Evolutionary conservation across 2,888 invertebrate genomes (phyloP).

Genomic region (Actias luna): DNA sequence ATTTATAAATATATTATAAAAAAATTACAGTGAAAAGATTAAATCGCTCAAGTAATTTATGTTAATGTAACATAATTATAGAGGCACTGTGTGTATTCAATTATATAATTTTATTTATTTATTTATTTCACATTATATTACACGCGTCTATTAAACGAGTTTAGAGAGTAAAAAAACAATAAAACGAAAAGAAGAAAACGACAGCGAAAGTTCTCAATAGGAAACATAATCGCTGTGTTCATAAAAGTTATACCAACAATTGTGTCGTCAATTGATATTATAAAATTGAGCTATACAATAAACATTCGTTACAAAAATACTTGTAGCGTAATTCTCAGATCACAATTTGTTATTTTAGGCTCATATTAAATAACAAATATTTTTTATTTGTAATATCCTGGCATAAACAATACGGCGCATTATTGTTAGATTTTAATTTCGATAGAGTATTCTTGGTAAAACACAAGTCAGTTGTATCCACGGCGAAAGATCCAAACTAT

Average conservation of each 20-base stretch:
- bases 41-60: conserved; percentile 79
- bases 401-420: conserved; percentile 9
- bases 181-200: conserved; percentile 29
- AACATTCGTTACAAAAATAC: conserved; percentile 79
- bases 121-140: conserved; percentile 66
- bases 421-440: neutral
- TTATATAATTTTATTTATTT: conserved; percentile 70
- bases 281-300: conserved; percentile 77
- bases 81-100: conserved; percentile 82
- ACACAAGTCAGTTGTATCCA: neutral
- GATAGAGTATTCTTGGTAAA: neutral
- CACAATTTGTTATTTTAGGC: conserved; percentile 65
- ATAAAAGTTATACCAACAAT: conserved; percentile 12
- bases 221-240: conserved; percentile 17
- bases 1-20: conserved; percentile 20
- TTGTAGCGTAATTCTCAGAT: conserved; percentile 78
- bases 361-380: conserved; percentile 20
- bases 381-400: neutral
- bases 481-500: neutral
- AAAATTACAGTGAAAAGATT: conserved; percentile 66
- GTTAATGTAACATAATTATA: conserved; percentile 83
- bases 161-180: conserved; percentile 27
- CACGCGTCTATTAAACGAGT: conserved; percentile 56
- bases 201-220: conserved; percentile 20
- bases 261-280: conserved; percentile 32